Base-by-base conservation (phyloP, 30 jellyfish, hydroid and myxozoan species). In the Sanderia malayensis region DNA sequence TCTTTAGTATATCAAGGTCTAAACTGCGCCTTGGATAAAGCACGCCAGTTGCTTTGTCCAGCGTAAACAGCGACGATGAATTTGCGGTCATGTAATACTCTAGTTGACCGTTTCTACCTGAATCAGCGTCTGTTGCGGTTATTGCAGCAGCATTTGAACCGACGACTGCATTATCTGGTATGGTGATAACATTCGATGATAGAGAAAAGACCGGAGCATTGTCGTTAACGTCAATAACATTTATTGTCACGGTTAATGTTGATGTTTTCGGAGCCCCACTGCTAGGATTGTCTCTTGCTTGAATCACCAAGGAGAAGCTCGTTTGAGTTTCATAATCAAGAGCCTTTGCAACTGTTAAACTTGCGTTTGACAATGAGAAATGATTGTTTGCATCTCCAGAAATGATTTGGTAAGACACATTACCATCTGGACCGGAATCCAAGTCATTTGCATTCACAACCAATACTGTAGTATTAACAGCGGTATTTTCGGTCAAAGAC, bases 361-460 rank as follows among this genome's bases (percentile, higher is more conserved):
- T 61, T 19, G 69, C 84, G 30, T 30, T 80, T 28, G 18, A 31
- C 31, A 87, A 66, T 7, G 73, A 27, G 32, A 87, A 80, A 10
- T 23, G 79, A 18, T 79, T 74, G 37, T 58, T 47, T 15, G 45
- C 64, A 62, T 87, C 63, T 1, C 96, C 96, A 17, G 67, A 41
- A 27, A 74, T 37, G 63, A 87, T 79, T 21, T n/a, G 19, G 79
- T 70, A 87, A 10, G 82, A 46, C 33, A 79, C 69, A 31, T 79
- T 49, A 18, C 96, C 96, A 59, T 87, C 96, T 1, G 55, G 70
- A 22, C 96, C 96, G 30, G 80, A 46, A 44, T 87, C 96, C 11
- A 58, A 62, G 58, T 87, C 96, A 13, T 73, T 72, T 9, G 96
- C 96, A 29, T 41, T 23, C 33, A 70, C 64, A 20, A 65, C 59